A percentile compares a stretch with the other conserved stretches of the same genome.
These are phyloP conservation scores for Crepidodera aurea DNA, from an alignment of 2,888 invertebrate genomes.

Conservation along the genomic window DNA sequence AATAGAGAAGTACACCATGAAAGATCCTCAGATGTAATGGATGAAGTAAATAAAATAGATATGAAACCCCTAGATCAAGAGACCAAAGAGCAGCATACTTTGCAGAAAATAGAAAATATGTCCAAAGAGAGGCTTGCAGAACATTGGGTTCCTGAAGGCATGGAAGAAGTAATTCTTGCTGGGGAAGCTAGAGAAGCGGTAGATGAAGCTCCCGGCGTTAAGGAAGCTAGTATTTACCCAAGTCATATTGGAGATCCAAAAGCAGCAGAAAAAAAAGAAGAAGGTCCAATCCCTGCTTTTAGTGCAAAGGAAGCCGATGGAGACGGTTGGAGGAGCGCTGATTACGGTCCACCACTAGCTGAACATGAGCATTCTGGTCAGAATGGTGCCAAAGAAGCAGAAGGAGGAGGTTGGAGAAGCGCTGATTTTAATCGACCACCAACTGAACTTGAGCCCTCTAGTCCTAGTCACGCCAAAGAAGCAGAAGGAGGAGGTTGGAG, in stretches of 20 bases:
- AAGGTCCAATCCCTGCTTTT: neutral
- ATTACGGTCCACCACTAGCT: neutral
- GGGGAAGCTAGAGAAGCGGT: conserved; percentile 10
- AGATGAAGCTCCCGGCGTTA: neutral
- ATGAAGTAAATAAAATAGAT: conserved; percentile 32
- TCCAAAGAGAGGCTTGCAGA: conserved; percentile 41
- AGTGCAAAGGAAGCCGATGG: too few relatives aligned
- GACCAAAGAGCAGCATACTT: conserved; percentile 47
- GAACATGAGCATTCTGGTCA: neutral
- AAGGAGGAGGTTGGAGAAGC: neutral
- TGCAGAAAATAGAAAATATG: conserved; percentile 50
- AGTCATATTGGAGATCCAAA: neutral
- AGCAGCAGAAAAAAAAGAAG: neutral
- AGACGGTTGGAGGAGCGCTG: neutral
- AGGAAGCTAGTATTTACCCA: neutral
- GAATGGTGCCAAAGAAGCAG: neutral
- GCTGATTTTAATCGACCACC: neutral
- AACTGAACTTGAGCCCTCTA: neutral
- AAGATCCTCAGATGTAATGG: conserved; percentile 18
- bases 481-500: neutral
- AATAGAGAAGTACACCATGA: neutral
- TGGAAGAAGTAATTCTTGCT: neutral
- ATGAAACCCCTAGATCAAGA: neutral
- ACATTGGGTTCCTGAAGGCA: conserved; percentile 22
- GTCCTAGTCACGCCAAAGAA: neutral